These are phyloP conservation scores for Brachionus asplanchnoidis DNA, from an alignment of 1,140 invertebrate genomes.

Conservation along the genomic window DNA sequence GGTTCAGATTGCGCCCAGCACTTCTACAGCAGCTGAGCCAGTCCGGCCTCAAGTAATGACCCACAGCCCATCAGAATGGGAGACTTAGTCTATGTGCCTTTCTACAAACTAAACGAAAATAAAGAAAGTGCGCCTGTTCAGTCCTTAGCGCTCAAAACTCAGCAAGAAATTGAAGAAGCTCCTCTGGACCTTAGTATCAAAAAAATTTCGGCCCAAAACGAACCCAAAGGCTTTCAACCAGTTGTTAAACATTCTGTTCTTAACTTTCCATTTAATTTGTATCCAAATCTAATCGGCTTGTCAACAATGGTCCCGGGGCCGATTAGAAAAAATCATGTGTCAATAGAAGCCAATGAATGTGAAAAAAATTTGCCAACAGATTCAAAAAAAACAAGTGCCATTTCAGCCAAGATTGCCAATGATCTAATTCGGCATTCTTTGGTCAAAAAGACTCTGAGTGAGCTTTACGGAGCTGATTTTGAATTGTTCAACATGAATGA, in stretches of 20 bases:
- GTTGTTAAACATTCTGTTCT: conserved; percentile 37
- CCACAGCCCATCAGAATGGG: background rate
- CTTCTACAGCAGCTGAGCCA: conserved; percentile 47
- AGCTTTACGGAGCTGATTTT: conserved; percentile 73
- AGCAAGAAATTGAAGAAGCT: background rate
- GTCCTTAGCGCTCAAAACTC: background rate
- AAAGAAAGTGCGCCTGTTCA: background rate
- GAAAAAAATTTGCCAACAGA: background rate
- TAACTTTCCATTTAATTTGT: background rate
- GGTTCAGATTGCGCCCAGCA: conserved; percentile 42
- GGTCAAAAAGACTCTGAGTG: conserved; percentile 62
- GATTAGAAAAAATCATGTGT: background rate
- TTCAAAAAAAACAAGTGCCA: background rate
- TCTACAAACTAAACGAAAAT: background rate
- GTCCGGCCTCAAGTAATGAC: background rate
- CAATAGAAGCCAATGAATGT: background rate
- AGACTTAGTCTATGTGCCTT: background rate
- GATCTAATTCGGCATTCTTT: conserved; percentile 4
- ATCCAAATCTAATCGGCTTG: background rate
- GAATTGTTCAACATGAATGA: conserved; percentile 53
- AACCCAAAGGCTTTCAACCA: conserved; percentile 41
- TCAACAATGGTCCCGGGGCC: background rate
- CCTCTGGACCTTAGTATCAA: conserved; percentile 45
- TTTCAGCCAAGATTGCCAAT: background rate
- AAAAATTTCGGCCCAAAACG: conserved; percentile 42